Conservation (phyloP, 2,797 vertebrate genomes). For the Acridotheres tristis region DNA sequence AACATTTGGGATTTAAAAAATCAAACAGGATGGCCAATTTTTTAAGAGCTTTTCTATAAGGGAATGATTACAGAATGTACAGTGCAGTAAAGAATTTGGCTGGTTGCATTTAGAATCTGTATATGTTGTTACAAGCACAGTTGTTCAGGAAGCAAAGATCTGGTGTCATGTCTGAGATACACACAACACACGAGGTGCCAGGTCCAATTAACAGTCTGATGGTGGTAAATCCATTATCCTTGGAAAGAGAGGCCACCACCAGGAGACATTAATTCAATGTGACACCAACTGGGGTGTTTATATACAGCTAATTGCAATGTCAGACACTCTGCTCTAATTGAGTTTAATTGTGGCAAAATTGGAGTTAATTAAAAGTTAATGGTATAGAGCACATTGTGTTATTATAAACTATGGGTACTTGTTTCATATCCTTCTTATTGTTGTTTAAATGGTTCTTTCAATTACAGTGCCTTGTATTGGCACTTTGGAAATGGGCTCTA, state of each 20-base stretch:
- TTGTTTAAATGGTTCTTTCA: slow-evolving; percentile 59
- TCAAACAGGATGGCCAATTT: not conserved
- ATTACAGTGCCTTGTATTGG: slow-evolving; percentile 23
- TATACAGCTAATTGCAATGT: slow-evolving; percentile 77
- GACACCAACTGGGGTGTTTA: slow-evolving; percentile 71
- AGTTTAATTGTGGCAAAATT: slow-evolving; percentile 84
- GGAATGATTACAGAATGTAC: not conserved
- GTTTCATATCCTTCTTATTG: slow-evolving; percentile 46
- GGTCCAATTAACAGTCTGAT: slow-evolving; percentile 52
- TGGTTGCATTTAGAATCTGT: not conserved
- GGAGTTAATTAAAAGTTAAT: slow-evolving; percentile 88
- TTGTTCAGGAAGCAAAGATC: not conserved
- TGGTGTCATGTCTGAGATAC: not conserved
- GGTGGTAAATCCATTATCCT: slow-evolving; percentile 56
- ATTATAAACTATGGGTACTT: slow-evolving; percentile 34
- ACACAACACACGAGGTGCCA: slow-evolving; percentile 15
- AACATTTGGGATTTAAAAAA: not conserved
- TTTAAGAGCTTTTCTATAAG: not conserved
- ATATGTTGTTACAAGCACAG: not conserved
- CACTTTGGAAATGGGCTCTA: not conserved
- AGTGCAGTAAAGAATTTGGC: not conserved
- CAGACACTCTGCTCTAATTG: slow-evolving; percentile 86
- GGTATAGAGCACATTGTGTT: slow-evolving; percentile 72
- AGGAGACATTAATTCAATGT: slow-evolving; percentile 68
- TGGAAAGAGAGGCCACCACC: slow-evolving; percentile 53